phyloP scores from a whole-genome alignment of 2,888 invertebrate species.

The Tineola bisselliella region DNA sequence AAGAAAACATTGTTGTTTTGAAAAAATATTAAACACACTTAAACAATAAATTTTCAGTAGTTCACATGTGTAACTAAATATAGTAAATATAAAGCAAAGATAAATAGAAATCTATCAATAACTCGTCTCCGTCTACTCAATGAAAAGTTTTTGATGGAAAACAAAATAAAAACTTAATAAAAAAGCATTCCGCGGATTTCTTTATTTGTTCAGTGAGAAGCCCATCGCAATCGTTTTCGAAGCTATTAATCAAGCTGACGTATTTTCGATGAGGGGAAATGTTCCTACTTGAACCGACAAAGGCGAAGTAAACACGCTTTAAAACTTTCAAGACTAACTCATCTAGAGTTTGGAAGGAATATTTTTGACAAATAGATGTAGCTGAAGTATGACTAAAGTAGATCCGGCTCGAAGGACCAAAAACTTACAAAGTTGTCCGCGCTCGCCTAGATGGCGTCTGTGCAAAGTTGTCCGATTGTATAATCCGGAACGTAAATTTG shows the following conservation, averaged over 20 bases:
- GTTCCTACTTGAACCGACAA: background rate
- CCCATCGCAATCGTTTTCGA: conserved; percentile 4
- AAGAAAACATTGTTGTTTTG: background rate
- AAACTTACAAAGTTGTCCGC: conserved; percentile 27
- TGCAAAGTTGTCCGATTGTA: conserved; percentile 11
- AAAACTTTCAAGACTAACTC: conserved; percentile 12
- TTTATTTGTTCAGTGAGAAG: background rate
- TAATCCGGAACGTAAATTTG: conserved; percentile 7
- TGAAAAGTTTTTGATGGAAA: background rate
- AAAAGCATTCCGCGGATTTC: conserved; percentile 1
- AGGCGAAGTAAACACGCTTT: conserved; percentile 15
- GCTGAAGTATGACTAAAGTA: conserved; percentile 11
- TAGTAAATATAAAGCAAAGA: background rate
- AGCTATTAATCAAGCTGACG: conserved; percentile 29
- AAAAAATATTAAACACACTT: background rate
- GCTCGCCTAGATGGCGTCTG: conserved; percentile 27
- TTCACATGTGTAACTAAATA: background rate
- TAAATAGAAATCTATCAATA: background rate
- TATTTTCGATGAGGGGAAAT: conserved; percentile 15
- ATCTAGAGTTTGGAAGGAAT: conserved; percentile 9
- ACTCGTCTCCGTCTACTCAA: background rate
- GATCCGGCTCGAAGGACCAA: conserved; percentile 27
- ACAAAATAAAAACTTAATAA: conserved; percentile 6
- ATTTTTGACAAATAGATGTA: conserved; percentile 15
- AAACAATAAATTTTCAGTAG: background rate